Base-by-base conservation (phyloP, 1,140 invertebrate genomes). In the Habropoda laboriosa region DNA sequence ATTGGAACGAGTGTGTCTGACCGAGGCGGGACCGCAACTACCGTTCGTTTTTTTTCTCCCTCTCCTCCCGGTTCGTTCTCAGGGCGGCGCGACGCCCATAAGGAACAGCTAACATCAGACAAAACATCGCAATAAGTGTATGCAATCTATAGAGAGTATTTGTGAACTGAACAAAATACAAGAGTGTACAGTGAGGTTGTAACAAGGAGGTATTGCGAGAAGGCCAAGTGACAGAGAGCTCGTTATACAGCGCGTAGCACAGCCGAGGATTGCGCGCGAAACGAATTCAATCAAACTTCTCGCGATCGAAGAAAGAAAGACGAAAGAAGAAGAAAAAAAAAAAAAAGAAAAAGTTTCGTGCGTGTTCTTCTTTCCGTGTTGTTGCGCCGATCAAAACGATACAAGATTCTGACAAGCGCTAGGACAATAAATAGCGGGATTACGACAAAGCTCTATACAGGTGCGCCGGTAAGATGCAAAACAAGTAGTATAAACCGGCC, bases 1-100 rank as follows among this genome's bases (percentile, higher is more conserved):
- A 93, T 92, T 92, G 89, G 88, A 91, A 81, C 89, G 85, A 87
- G 79, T 86, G 85, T 90, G 88, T 91, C 88, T 90, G 85, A 88
- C 85, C 12, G 79, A 90, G 83, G n/a, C 71, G 47, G 55, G 68
- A 27, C 51, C 38, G 63, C 42, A 51, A 55, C 71, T 80, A 72
- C 35, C 75, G 35, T 67, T 61, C 53, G 51, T 64, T 82, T 40
- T 57, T 40, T 49, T n/a, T n/a, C n/a, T n/a, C n/a, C n/a, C n/a
- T n/a, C n/a, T n/a, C n/a, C n/a, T n/a, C n/a, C n/a, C n/a, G n/a
- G n/a, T n/a, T 45, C 27, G 49, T n/a, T 30, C n/a, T 16, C 3
- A 30, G 10, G 18, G 21, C 21, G 38, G 53, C 47, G 45, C 40
- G 40, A 71, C 68, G n/a, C n/a, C n/a, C n/a, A n/a, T 81, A 27